Evolutionary conservation across 2,888 invertebrate genomes (phyloP).

Genomic region (Allygus modestus): DNA sequence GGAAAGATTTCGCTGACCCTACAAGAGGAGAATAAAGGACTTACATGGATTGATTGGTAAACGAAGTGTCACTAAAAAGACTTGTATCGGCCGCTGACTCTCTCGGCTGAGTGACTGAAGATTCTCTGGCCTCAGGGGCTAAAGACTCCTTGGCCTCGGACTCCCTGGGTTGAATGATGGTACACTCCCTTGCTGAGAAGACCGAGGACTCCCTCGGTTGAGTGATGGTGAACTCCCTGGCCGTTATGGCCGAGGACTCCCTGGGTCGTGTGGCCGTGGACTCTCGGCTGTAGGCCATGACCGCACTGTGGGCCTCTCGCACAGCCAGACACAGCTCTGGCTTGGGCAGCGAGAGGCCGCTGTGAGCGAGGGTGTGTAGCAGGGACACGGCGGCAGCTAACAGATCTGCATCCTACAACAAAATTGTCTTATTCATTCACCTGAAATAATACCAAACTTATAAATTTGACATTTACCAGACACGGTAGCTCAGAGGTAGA

Average conservation of each 20-base stretch:
- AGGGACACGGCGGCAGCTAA: conserved; percentile 6
- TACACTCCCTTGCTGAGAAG: background rate
- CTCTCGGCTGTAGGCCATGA: conserved; percentile 9
- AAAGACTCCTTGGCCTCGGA: background rate
- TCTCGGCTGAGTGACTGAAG: background rate
- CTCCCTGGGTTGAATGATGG: background rate
- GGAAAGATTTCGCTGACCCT: no score
- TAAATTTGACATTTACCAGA: no score
- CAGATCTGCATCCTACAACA: conserved; percentile 23
- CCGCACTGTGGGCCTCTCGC: background rate
- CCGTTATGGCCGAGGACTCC: background rate
- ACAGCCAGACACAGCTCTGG: conserved; percentile 13
- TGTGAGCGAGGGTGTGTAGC: conserved; percentile 44
- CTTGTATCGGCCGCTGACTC: background rate
- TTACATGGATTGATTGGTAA: background rate
- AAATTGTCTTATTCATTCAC: no score
- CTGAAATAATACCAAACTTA: no score
- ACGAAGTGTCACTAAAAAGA: background rate
- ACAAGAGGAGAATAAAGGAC: no score
- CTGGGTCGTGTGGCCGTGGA: conserved; percentile 22
- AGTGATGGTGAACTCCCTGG: background rate
- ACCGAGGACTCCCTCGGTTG: background rate
- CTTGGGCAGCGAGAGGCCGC: conserved; percentile 16
- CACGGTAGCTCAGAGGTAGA: no score
- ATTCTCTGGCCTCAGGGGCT: background rate